Percentiles rank a stretch among this genome's conserved stretches.
phyloP scores from a whole-genome alignment of 2,113 vertebrate species.

The Anolis sagrei region DNA sequence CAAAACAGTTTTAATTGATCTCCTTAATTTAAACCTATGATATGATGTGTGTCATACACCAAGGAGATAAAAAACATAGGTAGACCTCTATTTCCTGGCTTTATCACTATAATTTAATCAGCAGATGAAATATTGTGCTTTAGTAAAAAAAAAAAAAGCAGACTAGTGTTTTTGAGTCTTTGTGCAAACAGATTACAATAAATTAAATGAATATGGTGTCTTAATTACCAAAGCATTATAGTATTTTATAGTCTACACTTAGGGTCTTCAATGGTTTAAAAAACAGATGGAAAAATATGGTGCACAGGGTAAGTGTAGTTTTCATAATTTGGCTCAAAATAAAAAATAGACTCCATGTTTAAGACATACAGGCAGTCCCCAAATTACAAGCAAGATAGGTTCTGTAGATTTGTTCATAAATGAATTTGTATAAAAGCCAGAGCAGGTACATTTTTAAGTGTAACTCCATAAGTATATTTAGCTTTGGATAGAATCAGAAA shows the following conservation, averaged over 20 bases:
- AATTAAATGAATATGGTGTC: background rate
- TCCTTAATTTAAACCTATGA: background rate
- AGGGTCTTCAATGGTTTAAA: background rate
- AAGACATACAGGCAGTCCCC: background rate
- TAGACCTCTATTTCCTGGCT: background rate
- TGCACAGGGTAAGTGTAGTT: background rate
- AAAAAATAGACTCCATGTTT: background rate
- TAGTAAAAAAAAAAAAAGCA: background rate
- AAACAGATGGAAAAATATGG: background rate
- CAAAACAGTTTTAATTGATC: slow-evolving; percentile 16
- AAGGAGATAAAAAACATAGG: background rate
- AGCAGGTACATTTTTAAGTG: too few relatives aligned
- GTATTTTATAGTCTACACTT: background rate
- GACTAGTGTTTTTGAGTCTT: background rate
- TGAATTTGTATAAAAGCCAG: too few relatives aligned
- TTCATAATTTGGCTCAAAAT: background rate
- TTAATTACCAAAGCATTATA: background rate
- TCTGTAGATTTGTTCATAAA: too few relatives aligned
- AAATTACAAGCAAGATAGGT: too few relatives aligned
- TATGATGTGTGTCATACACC: background rate
- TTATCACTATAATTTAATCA: background rate
- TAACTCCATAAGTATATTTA: too few relatives aligned
- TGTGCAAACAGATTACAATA: background rate
- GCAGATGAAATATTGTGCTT: background rate
- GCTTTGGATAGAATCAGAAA: too few relatives aligned